Evolutionary conservation across 2,888 invertebrate species (phyloP).

Genomic region (Pyrrhia umbra): DNA sequence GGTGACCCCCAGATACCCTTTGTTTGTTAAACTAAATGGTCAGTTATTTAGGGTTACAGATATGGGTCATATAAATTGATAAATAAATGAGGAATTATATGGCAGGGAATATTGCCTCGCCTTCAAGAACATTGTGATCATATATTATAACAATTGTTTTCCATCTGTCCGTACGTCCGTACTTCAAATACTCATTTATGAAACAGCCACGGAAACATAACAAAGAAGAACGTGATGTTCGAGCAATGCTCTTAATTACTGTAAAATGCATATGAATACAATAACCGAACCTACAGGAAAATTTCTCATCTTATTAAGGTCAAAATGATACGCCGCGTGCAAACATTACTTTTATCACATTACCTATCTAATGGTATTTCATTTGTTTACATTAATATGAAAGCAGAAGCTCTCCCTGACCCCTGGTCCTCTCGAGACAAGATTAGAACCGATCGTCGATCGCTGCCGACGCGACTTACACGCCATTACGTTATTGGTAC

Average conservation of each 20-base stretch:
- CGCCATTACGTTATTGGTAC: constrained; percentile 26
- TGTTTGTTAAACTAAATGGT: constrained; percentile 44
- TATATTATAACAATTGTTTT: too few relatives aligned
- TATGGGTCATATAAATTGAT: constrained; percentile 57
- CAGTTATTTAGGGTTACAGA: constrained; percentile 44
- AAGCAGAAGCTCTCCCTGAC: constrained; percentile 58
- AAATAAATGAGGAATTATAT: constrained; percentile 44
- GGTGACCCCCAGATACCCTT: constrained; percentile 50
- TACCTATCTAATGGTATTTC: constrained; percentile 56
- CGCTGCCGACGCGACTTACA: constrained; percentile 4
- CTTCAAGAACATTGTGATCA: constrained; percentile 3
- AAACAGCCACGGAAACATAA: constrained; percentile 8
- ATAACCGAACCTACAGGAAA: constrained; percentile 60
- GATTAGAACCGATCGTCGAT: constrained; percentile 44
- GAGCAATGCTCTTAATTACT: neutral
- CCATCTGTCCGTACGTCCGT: too few relatives aligned
- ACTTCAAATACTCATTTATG: constrained; percentile 14
- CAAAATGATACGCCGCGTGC: constrained; percentile 68
- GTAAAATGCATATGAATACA: constrained; percentile 8
- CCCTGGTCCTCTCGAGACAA: constrained; percentile 51
- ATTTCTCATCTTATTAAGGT: constrained; percentile 69
- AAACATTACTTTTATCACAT: constrained; percentile 71
- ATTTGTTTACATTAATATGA: constrained; percentile 64
- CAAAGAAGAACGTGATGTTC: neutral
- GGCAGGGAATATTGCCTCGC: constrained; percentile 26